Percentiles rank a stretch among this genome's conserved stretches.
phyloP scores from a whole-genome alignment of 2,113 vertebrate species.

The Amblyopsis rosae region DNA sequence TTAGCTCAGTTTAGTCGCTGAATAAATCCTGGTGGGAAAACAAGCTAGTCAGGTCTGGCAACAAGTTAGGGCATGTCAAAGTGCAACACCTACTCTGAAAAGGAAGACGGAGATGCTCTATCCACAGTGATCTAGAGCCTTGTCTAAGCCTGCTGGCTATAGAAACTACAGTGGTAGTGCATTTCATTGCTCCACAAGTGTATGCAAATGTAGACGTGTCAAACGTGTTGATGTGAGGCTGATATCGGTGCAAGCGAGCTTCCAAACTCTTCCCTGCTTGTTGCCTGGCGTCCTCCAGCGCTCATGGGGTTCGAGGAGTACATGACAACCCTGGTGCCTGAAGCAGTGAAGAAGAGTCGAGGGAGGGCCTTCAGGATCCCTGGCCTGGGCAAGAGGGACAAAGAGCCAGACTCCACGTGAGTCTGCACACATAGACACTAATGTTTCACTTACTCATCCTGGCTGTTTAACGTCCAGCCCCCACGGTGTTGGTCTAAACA shows the following conservation, averaged over 20 bases:
- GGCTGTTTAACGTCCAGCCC: not conserved
- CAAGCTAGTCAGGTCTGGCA: too few relatives aligned
- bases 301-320: conserved; percentile 86
- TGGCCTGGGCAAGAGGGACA: conserved; percentile 85
- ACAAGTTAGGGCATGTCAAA: too few relatives aligned
- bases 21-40: too few relatives aligned
- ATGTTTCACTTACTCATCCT: not conserved
- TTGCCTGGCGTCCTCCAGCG: conserved; percentile 66
- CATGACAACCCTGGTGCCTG: conserved; percentile 65
- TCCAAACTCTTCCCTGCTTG: conserved; percentile 1
- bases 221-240: too few relatives aligned
- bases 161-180: too few relatives aligned
- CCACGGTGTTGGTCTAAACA: too few relatives aligned
- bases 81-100: too few relatives aligned
- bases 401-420: conserved; percentile 84
- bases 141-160: not conserved
- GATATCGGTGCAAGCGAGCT: not conserved
- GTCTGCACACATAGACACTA: not conserved
- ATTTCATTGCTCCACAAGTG: too few relatives aligned
- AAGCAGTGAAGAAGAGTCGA: conserved; percentile 85
- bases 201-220: too few relatives aligned
- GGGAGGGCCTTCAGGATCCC: conserved; percentile 90
- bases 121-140: too few relatives aligned
- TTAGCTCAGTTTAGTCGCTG: too few relatives aligned
- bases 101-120: too few relatives aligned